Evolutionary conservation across 2,888 invertebrate species (phyloP).

Genomic region (Linnaemya vulpina): DNA sequence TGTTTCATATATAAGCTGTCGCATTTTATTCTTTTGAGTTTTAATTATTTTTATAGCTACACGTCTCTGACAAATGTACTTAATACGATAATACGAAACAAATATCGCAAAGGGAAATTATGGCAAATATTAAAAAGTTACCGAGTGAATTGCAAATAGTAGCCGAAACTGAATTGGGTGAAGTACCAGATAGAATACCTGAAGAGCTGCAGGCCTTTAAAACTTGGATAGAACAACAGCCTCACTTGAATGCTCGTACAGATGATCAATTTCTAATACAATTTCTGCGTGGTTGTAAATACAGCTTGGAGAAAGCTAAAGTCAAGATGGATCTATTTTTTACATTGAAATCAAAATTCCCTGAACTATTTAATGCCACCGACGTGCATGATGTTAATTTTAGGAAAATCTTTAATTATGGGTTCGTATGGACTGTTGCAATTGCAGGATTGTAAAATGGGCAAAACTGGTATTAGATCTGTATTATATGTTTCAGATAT

Average conservation of each 20-base stretch:
- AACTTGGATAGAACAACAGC: constrained; percentile 84
- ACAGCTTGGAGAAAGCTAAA: constrained; percentile 84
- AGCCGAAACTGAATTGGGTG: constrained; percentile 83
- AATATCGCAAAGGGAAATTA: neutral
- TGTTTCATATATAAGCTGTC: neutral
- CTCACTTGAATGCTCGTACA: constrained; percentile 81
- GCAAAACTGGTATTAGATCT: too few relatives aligned
- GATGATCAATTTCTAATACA: constrained; percentile 83
- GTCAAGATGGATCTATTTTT: constrained; percentile 85
- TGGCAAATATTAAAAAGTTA: constrained; percentile 75
- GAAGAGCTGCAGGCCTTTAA: constrained; percentile 82
- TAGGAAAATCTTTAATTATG: constrained; percentile 76
- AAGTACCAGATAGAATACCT: constrained; percentile 80
- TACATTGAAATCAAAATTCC: constrained; percentile 84
- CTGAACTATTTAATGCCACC: constrained; percentile 84
- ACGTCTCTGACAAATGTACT: too few relatives aligned
- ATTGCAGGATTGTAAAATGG: too few relatives aligned
- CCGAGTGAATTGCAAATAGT: constrained; percentile 75
- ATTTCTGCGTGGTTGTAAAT: constrained; percentile 84
- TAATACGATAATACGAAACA: too few relatives aligned
- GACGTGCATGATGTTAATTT: constrained; percentile 75
- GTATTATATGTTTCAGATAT: constrained; percentile 62
- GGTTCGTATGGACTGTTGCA: constrained; percentile 73
- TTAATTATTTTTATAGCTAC: neutral
- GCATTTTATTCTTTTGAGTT: neutral